A percentile compares a stretch with the other conserved stretches of the same genome.
Conservation (phyloP, 2,888 invertebrate species). For the Gymnosoma rotundatum region DNA sequence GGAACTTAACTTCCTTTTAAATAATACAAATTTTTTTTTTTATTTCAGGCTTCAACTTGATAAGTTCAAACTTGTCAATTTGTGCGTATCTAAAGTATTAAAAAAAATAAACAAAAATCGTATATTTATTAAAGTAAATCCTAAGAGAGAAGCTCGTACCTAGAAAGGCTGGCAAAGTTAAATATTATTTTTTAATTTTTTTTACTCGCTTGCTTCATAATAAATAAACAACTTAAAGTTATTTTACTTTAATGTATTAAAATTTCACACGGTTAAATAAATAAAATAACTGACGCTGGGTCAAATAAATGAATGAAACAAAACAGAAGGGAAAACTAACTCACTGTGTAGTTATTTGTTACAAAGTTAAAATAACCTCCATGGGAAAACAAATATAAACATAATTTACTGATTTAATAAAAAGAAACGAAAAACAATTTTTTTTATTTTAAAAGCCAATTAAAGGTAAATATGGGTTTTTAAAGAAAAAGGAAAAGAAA, state of each 20-base stretch:
- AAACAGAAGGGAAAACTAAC: background rate
- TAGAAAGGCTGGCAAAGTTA: too few relatives aligned
- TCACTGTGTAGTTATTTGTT: background rate
- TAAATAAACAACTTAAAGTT: too few relatives aligned
- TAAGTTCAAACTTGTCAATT: background rate
- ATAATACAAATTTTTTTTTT: too few relatives aligned
- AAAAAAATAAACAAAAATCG: background rate
- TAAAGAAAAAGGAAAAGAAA: too few relatives aligned
- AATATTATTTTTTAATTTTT: slow-evolving; percentile 2
- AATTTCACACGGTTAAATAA: too few relatives aligned
- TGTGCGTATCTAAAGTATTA: background rate
- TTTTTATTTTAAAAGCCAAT: background rate
- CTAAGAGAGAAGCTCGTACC: background rate
- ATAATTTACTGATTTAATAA: background rate
- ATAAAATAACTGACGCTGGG: background rate
- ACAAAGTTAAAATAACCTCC: background rate
- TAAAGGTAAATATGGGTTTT: background rate
- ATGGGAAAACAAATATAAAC: background rate
- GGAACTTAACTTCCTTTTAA: too few relatives aligned
- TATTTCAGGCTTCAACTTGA: background rate
- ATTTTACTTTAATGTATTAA: too few relatives aligned
- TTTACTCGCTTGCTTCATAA: too few relatives aligned
- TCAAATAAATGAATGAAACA: background rate
- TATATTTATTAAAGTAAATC: background rate
- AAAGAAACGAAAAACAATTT: background rate